phyloP scores from a whole-genome alignment of 2,797 vertebrate species.

The Halcyon badia region DNA sequence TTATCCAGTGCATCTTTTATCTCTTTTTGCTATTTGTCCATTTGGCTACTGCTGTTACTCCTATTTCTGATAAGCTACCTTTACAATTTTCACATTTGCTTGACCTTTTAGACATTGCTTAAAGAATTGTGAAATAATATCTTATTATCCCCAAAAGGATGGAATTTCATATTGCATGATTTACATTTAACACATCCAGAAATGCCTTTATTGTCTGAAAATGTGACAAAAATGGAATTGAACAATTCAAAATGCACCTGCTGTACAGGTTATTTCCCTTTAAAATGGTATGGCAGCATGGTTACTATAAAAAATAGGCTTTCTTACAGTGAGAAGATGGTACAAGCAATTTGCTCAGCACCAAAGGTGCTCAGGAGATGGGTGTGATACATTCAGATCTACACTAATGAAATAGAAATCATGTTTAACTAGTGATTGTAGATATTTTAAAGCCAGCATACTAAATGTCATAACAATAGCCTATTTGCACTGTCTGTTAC shows the following conservation, averaged over 20 bases:
- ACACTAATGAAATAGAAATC: not conserved
- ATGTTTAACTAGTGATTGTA: not conserved
- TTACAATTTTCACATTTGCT: not conserved
- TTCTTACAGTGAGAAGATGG: not conserved
- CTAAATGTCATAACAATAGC: not conserved
- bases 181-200: slow-evolving; percentile 8
- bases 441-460: not conserved
- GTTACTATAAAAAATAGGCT: not conserved
- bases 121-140: slow-evolving; percentile 41
- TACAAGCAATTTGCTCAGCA: not conserved
- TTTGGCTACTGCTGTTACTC: not conserved
- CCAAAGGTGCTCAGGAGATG: not conserved
- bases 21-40: not conserved
- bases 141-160: not conserved
- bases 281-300: not conserved
- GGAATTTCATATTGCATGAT: slow-evolving; percentile 17
- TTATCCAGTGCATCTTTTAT: not conserved
- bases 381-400: not conserved
- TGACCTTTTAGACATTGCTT: slow-evolving; percentile 30
- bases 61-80: not conserved
- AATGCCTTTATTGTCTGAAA: slow-evolving; percentile 23
- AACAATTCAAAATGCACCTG: not conserved
- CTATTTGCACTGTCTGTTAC: not conserved
- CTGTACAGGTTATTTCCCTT: slow-evolving; percentile 7
- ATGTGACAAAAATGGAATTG: slow-evolving; percentile 28